Percentiles rank a stretch among this genome's conserved stretches.
Conservation (phyloP, 2,888 invertebrate genomes). For the Prenolepis imparis region DNA sequence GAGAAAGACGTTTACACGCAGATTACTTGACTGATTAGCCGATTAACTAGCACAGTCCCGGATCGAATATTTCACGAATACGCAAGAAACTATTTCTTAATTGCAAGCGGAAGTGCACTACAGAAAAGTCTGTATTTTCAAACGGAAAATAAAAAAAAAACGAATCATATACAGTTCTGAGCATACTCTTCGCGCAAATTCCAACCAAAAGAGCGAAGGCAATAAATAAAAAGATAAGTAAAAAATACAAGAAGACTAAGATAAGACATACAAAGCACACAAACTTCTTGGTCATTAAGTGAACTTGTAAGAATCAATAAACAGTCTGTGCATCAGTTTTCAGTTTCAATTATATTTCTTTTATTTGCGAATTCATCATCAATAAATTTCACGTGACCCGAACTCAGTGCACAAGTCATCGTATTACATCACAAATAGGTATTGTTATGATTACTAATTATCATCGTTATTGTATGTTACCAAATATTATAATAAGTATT, state of each 20-base stretch:
- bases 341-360: constrained; percentile 86
- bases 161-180: constrained; percentile 63
- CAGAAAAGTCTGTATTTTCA: constrained; percentile 60
- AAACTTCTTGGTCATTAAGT: constrained; percentile 72
- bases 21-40: constrained; percentile 61
- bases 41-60: constrained; percentile 59
- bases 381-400: constrained; percentile 85
- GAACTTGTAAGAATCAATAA: constrained; percentile 77
- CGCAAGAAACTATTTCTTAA: constrained; percentile 65
- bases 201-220: constrained; percentile 74
- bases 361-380: constrained; percentile 86
- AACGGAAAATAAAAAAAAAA: constrained; percentile 52
- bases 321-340: constrained; percentile 84
- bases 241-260: constrained; percentile 64
- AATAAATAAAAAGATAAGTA: constrained; percentile 62
- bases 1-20: constrained; percentile 59
- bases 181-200: constrained; percentile 76
- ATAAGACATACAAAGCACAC: constrained; percentile 71
- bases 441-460: constrained; percentile 85
- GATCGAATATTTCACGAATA: constrained; percentile 61
- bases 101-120: constrained; percentile 73
- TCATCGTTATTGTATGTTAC: constrained; percentile 83
- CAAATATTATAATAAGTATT: constrained; percentile 82
- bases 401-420: constrained; percentile 84
- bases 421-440: constrained; percentile 86